A percentile compares a stretch with the other conserved stretches of the same genome.
Conservation (phyloP, 1,140 invertebrate species). For the Eciton burchellii region DNA sequence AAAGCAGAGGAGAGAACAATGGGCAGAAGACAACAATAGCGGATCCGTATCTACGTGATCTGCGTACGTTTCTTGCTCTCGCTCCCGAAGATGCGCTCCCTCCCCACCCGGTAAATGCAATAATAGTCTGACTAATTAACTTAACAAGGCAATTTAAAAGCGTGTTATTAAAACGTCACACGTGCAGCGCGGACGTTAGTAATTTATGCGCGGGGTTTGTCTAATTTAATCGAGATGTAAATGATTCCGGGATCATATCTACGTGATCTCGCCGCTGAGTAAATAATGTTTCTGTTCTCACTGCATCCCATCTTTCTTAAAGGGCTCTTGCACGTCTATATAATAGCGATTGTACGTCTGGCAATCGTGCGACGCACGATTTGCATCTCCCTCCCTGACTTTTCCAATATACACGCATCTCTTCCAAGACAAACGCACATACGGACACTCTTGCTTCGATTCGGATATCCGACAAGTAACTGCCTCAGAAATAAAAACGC, state of each 20-base stretch:
- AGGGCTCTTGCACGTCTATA: neutral
- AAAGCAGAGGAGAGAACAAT: neutral
- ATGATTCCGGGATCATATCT: slow-evolving; percentile 26
- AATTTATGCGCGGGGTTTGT: slow-evolving; percentile 7
- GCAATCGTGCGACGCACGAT: neutral
- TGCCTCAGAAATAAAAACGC: no score
- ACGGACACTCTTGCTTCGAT: no score
- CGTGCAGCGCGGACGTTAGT: slow-evolving; percentile 25
- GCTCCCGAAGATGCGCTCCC: neutral
- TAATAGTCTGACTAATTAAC: slow-evolving; percentile 42
- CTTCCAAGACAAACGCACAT: no score
- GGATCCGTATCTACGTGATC: neutral
- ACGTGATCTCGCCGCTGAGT: slow-evolving; percentile 28
- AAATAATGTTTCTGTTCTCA: slow-evolving; percentile 40
- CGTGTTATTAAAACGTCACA: slow-evolving; percentile 33
- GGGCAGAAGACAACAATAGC: neutral
- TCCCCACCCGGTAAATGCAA: neutral
- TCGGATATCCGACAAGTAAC: no score
- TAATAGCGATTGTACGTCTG: no score
- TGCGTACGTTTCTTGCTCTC: slow-evolving; percentile 10
- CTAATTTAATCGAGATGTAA: slow-evolving; percentile 27
- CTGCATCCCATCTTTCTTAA: slow-evolving; percentile 41
- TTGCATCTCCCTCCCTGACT: no score
- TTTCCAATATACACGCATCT: no score
- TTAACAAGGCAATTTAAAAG: slow-evolving; percentile 39